Conservation (phyloP, 2,797 vertebrate genomes). For the Chrosomus eos region DNA sequence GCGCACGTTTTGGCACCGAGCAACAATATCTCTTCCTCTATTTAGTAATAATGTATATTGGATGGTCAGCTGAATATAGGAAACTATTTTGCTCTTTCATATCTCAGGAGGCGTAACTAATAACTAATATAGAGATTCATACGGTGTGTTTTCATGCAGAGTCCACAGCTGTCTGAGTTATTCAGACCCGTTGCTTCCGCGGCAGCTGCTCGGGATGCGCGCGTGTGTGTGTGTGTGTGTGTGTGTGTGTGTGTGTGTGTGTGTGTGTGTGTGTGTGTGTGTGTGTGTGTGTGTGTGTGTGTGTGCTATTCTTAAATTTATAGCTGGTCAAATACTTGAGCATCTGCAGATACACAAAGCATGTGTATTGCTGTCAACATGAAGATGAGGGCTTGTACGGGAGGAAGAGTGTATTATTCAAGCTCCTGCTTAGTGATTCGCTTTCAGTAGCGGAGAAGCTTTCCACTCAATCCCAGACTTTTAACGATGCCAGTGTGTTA, state of each 20-base stretch:
- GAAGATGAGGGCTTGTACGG: slow-evolving; percentile 3
- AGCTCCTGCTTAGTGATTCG: not conserved
- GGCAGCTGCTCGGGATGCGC: slow-evolving; percentile 70
- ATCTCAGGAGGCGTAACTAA: not conserved
- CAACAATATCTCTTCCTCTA: not conserved
- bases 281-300: slow-evolving; percentile 39
- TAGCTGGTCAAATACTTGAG: slow-evolving; percentile 34
- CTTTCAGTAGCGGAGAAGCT: not conserved
- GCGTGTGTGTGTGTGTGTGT: slow-evolving; percentile 36
- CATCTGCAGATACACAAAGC: slow-evolving; percentile 29
- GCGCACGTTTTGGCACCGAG: not conserved
- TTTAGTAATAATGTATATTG: not conserved
- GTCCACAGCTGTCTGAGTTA: slow-evolving; percentile 77
- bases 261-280: slow-evolving; percentile 24
- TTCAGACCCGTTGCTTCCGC: slow-evolving; percentile 64
- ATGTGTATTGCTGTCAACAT: slow-evolving; percentile 61
- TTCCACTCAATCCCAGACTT: slow-evolving; percentile 14
- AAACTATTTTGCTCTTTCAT: not conserved
- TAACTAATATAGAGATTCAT: not conserved
- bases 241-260: slow-evolving; percentile 29
- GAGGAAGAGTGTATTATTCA: not conserved
- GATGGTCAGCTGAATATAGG: not conserved
- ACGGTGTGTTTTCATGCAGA: slow-evolving; percentile 54
- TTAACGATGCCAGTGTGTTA: not conserved
- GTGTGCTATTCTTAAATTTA: slow-evolving; percentile 41